A percentile compares a stretch with the other conserved stretches of the same genome.
Conservation (phyloP, 2,797 vertebrate genomes). For the Ctenochaetus hawaiiensis region DNA sequence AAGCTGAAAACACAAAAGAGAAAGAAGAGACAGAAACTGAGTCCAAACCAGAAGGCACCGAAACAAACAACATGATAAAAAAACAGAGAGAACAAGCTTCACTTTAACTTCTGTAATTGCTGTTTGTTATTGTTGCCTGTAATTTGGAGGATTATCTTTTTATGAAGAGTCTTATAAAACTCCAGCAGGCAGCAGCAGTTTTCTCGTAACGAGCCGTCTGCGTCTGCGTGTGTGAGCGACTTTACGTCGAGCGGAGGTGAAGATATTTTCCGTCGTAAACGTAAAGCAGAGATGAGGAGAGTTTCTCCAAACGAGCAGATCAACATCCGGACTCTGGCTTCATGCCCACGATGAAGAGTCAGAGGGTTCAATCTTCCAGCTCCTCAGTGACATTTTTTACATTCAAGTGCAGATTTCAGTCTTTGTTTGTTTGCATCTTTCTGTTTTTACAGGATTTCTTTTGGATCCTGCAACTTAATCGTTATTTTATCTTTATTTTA, state of each 20-base stretch:
- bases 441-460: too few relatives aligned
- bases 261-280: constrained; percentile 20
- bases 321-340: neutral
- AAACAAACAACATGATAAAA: too few relatives aligned
- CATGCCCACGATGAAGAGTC: neutral
- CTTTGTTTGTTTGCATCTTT: too few relatives aligned
- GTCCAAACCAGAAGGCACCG: too few relatives aligned
- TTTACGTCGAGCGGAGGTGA: neutral
- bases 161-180: constrained; percentile 13
- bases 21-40: too few relatives aligned
- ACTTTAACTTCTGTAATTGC: neutral
- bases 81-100: too few relatives aligned
- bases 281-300: neutral
- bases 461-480: too few relatives aligned
- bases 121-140: neutral
- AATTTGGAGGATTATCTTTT: constrained; percentile 9
- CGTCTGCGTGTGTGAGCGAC: neutral
- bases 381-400: too few relatives aligned
- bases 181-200: neutral
- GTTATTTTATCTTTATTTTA: too few relatives aligned
- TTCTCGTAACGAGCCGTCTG: neutral
- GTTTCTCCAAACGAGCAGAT: neutral
- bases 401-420: too few relatives aligned
- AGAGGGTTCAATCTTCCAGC: too few relatives aligned
- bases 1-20: too few relatives aligned